Percentiles rank a stretch among this genome's conserved stretches.
These are phyloP conservation scores for Molorchus minor DNA, from an alignment of 2,888 invertebrate genomes.

Conservation along the genomic window DNA sequence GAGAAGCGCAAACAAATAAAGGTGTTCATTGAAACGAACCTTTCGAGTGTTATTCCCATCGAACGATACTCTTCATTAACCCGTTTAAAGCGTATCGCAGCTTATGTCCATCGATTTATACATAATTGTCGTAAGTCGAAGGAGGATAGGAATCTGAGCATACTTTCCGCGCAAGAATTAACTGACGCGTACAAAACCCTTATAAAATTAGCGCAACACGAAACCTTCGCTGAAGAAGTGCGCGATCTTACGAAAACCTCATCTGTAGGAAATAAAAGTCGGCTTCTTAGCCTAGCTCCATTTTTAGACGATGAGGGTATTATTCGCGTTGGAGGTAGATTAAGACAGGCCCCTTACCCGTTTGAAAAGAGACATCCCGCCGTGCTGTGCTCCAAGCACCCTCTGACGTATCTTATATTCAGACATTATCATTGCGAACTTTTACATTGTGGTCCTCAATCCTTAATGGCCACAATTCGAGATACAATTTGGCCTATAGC, in stretches of 20 bases:
- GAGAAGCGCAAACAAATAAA: neutral
- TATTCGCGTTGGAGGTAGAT: conserved; percentile 37
- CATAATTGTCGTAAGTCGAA: neutral
- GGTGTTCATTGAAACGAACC: neutral
- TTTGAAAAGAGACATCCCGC: conserved; percentile 36
- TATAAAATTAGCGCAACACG: neutral
- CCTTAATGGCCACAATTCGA: conserved; percentile 28
- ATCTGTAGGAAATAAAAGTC: neutral
- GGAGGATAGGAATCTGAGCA: neutral
- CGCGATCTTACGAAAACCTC: neutral
- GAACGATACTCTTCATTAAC: neutral
- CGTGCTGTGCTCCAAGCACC: conserved; percentile 33
- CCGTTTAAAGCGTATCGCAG: neutral
- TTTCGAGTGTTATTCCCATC: neutral
- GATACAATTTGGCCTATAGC: conserved; percentile 37
- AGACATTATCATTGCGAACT: conserved; percentile 9
- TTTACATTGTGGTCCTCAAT: conserved; percentile 37
- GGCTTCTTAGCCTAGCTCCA: conserved; percentile 26
- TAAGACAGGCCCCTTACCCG: conserved; percentile 17
- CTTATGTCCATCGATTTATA: neutral
- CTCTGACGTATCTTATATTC: conserved; percentile 33
- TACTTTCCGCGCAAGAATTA: neutral
- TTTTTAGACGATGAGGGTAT: conserved; percentile 36
- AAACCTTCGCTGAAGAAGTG: neutral
- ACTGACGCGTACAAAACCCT: neutral